Conservation (phyloP, 2,888 invertebrate genomes). For the Tachystola acroxantha region DNA sequence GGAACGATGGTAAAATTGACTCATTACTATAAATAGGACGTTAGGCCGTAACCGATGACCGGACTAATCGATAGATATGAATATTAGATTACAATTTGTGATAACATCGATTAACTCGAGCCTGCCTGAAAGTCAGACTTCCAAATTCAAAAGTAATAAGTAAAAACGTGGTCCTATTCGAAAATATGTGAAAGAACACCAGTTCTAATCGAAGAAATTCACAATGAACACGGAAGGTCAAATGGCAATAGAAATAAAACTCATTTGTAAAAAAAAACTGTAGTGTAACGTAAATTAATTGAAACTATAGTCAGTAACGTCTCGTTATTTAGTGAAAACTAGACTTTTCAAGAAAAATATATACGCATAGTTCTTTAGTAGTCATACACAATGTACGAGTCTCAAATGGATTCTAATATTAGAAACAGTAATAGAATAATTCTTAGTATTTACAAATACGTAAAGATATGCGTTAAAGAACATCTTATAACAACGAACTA, state of each 20-base stretch:
- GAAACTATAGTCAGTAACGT: neutral
- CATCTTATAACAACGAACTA: neutral
- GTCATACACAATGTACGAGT: too few species aligned
- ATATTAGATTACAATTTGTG: conserved; percentile 1
- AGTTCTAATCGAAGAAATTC: conserved; percentile 14
- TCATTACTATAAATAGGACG: conserved; percentile 5
- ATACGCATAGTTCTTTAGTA: too few species aligned
- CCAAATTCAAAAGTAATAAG: neutral
- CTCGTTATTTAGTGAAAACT: neutral
- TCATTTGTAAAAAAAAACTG: conserved; percentile 1
- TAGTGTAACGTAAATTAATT: conserved; percentile 1
- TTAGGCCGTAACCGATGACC: conserved; percentile 4
- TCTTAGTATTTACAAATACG: too few species aligned
- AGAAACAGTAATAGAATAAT: too few species aligned
- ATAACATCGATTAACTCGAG: neutral
- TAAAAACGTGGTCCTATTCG: neutral
- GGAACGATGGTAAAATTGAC: conserved; percentile 4
- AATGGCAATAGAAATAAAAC: conserved; percentile 5
- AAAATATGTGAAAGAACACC: conserved; percentile 11
- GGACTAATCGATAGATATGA: conserved; percentile 11
- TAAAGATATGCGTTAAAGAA: too few species aligned
- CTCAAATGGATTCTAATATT: neutral
- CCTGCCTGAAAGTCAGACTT: neutral
- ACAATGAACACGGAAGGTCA: conserved; percentile 5
- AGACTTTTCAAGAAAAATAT: too few species aligned